Evolutionary conservation across 2,797 vertebrate genomes (phyloP), one percentile per base, ranked within the genome.

Genomic region (Sebastes alutus): DNA sequence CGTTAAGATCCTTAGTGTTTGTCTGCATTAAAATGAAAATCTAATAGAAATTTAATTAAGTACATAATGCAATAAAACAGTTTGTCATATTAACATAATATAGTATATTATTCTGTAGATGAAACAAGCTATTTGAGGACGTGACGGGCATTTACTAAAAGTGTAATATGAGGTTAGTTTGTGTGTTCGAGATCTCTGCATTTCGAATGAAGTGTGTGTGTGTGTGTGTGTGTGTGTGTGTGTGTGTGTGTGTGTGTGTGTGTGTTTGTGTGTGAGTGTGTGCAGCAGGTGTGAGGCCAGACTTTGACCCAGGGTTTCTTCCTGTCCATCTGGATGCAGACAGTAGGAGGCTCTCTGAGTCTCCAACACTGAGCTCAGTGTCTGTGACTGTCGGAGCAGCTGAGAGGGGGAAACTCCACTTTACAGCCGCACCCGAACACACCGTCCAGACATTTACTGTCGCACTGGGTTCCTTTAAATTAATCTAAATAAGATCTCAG

Each of bases 311-410:
- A 2, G 86, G 88, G 77, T 80, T 35, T 81, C 91, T 92, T 93
- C 91, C 91, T 89, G 92, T 91, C 92, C 92, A 93, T 93, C 93
- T 93, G 93, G 80, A 33, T 29, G 42, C 65, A 85, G 85, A 92
- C 90, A 92, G 79, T 81, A 49, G 78, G 88, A 90, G 88, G 59
- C 82, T 92, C 81, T 80, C 83, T 80, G 83, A 87, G 66, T 38
- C 58, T 78, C 77, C 82, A 87, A 93, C 90, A 93, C 88, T 84
- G 89, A 83, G 80, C 85, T 87, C 80, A 83, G 75, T 92, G 89
- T 93, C 33, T 79, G 61, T 75, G 64, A 65, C 75, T 3, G 62
- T 75, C 59, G 14, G 58, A 55, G 82, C 89, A 88, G 90, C 88
- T 92, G 89, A 90, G 80, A 64, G 77, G 75, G 74, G 78, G 80